Conservation (phyloP, 92 coral and sea anemone genomes). For the Meandrina meandrites region DNA sequence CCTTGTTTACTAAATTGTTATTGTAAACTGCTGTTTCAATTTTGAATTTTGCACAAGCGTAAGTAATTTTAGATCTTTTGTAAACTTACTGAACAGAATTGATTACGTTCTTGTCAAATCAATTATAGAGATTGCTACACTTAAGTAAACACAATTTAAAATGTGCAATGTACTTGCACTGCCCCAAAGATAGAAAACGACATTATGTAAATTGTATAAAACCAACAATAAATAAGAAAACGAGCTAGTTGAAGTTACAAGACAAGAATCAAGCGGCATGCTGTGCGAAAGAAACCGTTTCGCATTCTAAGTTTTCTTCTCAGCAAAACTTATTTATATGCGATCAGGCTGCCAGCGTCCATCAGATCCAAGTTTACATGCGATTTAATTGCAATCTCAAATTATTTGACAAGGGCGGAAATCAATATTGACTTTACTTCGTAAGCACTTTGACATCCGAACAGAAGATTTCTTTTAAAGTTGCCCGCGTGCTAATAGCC, state of each 20-base stretch:
- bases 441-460: conserved; percentile 4
- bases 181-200: not conserved
- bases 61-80: not conserved
- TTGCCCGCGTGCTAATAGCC: not conserved
- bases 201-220: not conserved
- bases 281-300: not conserved
- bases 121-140: not conserved
- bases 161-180: conserved; percentile 3
- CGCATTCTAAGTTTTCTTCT: not conserved
- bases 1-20: not conserved
- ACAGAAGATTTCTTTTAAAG: conserved; percentile 1
- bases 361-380: not conserved
- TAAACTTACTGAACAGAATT: not conserved
- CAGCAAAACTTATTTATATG: not conserved
- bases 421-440: conserved; percentile 13
- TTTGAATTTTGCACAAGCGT: not conserved
- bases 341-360: not conserved
- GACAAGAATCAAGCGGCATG: not conserved
- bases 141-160: conserved; percentile 16
- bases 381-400: conserved; percentile 11
- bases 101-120: conserved; percentile 8
- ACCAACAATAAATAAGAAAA: not conserved
- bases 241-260: too few species aligned
- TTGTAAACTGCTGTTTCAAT: conserved; percentile 3
- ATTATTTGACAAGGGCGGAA: not conserved